Evolutionary conservation across 2,113 vertebrate genomes (phyloP).

Genomic region (Chaetodon auriga): DNA sequence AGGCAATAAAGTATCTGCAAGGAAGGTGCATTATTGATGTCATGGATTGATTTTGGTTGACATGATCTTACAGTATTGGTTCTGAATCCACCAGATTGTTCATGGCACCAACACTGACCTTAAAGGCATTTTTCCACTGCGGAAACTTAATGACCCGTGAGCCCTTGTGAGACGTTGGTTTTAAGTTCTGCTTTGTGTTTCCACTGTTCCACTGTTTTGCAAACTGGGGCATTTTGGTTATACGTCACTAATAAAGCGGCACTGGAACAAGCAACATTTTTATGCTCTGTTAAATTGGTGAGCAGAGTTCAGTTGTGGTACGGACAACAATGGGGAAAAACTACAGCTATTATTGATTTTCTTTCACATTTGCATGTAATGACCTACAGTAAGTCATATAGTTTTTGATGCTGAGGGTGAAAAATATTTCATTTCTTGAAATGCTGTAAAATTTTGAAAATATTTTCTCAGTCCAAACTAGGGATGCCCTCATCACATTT

Average conservation of each 20-base stretch:
- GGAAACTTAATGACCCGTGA: background rate
- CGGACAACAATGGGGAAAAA: background rate
- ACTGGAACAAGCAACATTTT: background rate
- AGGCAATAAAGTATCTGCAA: background rate
- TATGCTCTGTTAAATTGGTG: background rate
- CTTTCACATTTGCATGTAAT: background rate
- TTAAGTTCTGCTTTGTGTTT: background rate
- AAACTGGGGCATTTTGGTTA: background rate
- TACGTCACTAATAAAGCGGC: background rate
- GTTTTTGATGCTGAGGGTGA: too few relatives aligned
- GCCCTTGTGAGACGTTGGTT: background rate
- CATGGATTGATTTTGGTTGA: background rate
- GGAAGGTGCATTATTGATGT: slow-evolving; percentile 2
- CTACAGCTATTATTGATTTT: background rate
- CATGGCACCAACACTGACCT: background rate
- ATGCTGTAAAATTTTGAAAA: too few relatives aligned
- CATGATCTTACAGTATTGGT: too few relatives aligned
- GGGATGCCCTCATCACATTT: too few relatives aligned
- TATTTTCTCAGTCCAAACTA: too few relatives aligned
- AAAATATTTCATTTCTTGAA: too few relatives aligned
- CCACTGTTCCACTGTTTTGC: background rate
- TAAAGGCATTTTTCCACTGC: background rate
- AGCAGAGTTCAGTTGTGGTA: background rate
- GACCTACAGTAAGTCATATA: background rate
- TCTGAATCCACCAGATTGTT: background rate